phyloP scores from a whole-genome alignment of 2,888 invertebrate genomes.

The Pardosa pseudoannulata region DNA sequence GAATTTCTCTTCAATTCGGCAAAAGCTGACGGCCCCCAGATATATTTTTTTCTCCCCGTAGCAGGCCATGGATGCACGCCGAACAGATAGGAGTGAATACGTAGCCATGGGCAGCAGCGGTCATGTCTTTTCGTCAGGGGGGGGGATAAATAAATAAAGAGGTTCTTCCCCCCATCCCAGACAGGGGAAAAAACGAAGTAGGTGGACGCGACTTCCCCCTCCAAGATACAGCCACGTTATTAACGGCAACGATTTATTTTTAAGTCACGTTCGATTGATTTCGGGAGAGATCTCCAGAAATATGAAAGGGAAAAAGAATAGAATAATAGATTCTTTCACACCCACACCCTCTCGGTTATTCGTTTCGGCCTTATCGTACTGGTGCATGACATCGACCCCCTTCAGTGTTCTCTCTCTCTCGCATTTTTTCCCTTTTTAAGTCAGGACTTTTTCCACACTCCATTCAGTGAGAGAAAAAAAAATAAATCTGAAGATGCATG shows the following conservation, averaged over 20 bases:
- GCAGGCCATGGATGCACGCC: slow-evolving; percentile 38
- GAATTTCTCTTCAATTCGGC: background rate
- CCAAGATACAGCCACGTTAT: slow-evolving; percentile 60
- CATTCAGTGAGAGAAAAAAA: too few relatives aligned
- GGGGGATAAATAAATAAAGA: slow-evolving; percentile 25
- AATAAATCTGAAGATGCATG: too few relatives aligned
- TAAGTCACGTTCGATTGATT: slow-evolving; percentile 71
- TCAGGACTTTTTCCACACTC: too few relatives aligned
- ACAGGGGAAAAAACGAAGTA: slow-evolving; percentile 15
- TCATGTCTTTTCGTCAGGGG: slow-evolving; percentile 46
- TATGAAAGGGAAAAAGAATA: slow-evolving; percentile 27
- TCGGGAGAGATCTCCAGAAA: slow-evolving; percentile 53
- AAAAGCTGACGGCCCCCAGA: slow-evolving; percentile 29
- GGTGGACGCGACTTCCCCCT: slow-evolving; percentile 7
- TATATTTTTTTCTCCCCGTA: slow-evolving; percentile 55
- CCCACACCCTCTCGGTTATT: slow-evolving; percentile 40
- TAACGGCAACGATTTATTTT: slow-evolving; percentile 68
- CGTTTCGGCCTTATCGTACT: slow-evolving; percentile 56
- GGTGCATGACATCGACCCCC: background rate
- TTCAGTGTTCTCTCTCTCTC: too few relatives aligned
- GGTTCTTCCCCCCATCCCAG: slow-evolving; percentile 1
- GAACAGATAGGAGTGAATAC: slow-evolving; percentile 56
- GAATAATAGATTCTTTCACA: slow-evolving; percentile 47
- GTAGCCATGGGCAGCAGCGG: slow-evolving; percentile 45
- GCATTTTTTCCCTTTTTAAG: too few relatives aligned